phyloP scores from a whole-genome alignment of 2,113 vertebrate genomes.

The Hucho hucho region DNA sequence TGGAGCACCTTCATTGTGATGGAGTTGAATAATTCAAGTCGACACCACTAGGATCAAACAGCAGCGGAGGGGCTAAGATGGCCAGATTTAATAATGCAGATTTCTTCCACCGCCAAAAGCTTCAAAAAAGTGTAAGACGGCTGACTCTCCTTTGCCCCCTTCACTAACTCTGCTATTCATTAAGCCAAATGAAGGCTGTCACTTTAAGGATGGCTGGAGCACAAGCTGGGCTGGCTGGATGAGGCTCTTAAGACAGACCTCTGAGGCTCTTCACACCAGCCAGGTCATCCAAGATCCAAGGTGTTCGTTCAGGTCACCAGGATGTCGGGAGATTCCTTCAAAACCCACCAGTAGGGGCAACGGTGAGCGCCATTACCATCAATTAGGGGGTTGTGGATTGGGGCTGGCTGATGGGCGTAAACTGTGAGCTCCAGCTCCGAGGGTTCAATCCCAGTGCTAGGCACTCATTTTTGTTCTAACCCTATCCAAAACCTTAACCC shows the following conservation, averaged over 20 bases:
- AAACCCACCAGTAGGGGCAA: not conserved
- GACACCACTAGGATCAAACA: conserved; percentile 27
- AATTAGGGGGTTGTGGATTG: no score
- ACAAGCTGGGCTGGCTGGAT: not conserved
- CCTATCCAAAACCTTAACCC: not conserved
- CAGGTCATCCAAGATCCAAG: no score
- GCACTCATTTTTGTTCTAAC: not conserved
- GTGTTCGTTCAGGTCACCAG: no score
- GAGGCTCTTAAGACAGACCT: not conserved
- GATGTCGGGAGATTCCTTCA: no score
- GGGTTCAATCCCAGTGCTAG: not conserved
- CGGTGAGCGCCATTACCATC: no score
- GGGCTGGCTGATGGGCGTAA: no score
- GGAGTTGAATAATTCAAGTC: conserved; percentile 56
- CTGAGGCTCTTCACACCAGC: no score
- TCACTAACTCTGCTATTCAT: conserved; percentile 23
- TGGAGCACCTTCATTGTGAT: conserved; percentile 30
- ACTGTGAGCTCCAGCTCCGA: no score
- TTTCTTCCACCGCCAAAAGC: conserved; percentile 23
- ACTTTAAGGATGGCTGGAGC: conserved; percentile 12
- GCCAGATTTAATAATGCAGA: conserved; percentile 39
- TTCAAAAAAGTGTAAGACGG: conserved; percentile 19
- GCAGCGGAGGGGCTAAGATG: conserved; percentile 5
- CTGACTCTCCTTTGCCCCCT: not conserved
- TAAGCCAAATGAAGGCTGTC: conserved; percentile 26